Base-by-base conservation (phyloP, 2,888 invertebrate species). In the Psococerastis gibbosa region DNA sequence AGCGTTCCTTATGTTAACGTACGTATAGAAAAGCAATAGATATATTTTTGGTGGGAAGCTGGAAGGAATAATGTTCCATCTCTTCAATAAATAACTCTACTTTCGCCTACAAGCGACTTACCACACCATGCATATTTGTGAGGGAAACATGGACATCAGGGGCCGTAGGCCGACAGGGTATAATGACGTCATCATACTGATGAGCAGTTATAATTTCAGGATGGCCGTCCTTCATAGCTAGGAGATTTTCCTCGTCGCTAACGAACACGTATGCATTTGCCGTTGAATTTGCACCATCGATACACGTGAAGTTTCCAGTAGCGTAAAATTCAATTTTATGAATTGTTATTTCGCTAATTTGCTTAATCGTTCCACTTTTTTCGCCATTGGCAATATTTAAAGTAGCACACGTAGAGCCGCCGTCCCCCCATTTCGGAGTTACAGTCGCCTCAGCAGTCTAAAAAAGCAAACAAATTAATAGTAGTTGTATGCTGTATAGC, bases 111-210 rank as follows among this genome's bases (percentile, higher is more conserved):
- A 27, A 44, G 27, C 27, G 11, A 27, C 27, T 27, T 11, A 27
- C 27, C 6, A 27, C 11, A 11, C 27, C 27, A 9, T 27, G 6
- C 3, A 32, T 9, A 20, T 38, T 16, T 2, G 15, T 43, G 17
- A 50, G 42, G 18, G 34, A 50, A 1, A 77, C 71, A 15, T 62
- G 57, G 2, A 70, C 61, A 45, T 66, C 59, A 2, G 75, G 75
- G 38, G 70, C 66, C 2, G 76, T 69, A 3, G 77, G 75, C 38
- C 70, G 67, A 53, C 78, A 78, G 17, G 75, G 74, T 49, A 78
- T 65, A 1, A 65, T 53, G 1, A 64, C 60, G 17, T 61, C 55
- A 2, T 53, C 55, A 48, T 62, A 60, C 48, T 68, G 65, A 2
- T 51, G 51, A 1, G 59, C 63, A 2, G 59, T 52, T 2, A 55